Base-by-base conservation (phyloP, 2,113 vertebrate genomes). In the Ameiurus melas region DNA sequence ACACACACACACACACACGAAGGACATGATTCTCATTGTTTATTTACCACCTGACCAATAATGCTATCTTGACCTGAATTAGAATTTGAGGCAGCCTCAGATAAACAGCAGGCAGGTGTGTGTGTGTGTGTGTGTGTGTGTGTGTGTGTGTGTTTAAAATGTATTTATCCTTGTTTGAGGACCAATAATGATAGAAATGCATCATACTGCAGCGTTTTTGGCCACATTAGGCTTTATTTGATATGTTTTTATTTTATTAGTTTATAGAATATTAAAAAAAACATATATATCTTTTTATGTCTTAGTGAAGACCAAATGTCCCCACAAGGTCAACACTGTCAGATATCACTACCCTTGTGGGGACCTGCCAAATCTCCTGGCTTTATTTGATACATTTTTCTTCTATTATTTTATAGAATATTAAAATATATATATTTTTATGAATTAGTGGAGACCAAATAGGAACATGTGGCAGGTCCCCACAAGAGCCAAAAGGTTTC, bases 1-100 rank as follows among this genome's bases (percentile, higher is more conserved):
- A 47, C 78, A 82, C 70, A 70, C 12, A 75, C 53, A 43, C 30
- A 85, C 43, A 58, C 64, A 55, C n/a, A 22, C 43, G n/a, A 84
- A 13, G 55, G 25, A 12, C 17, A 25, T 9, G 81, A 53, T 60
- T 47, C n/a, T 83, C 75, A 68, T 33, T 68, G 68, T 83, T 85
- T 86, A 90, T 85, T 89, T 85, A 87, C 30, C 58, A 92, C 81
- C 62, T 83, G 88, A 51, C 17, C 87, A 87, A 91, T 86, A 87
- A 71, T 90, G 86, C 83, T 81, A 89, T 87, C 70, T 84, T 86
- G 91, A 80, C 43, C 1, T 6, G 83, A 90, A 87, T 87, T 66
- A 87, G 86, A 85, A 90, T 17, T 58, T 64, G 33, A 87, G 88
- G 86, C 0, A 19, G 86, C 79, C 30, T 47, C 36, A 68, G 77